A percentile compares a stretch with the other conserved stretches of the same genome.
Evolutionary conservation across 2,888 invertebrate genomes (phyloP).

Genomic region (Abrostola tripartita): DNA sequence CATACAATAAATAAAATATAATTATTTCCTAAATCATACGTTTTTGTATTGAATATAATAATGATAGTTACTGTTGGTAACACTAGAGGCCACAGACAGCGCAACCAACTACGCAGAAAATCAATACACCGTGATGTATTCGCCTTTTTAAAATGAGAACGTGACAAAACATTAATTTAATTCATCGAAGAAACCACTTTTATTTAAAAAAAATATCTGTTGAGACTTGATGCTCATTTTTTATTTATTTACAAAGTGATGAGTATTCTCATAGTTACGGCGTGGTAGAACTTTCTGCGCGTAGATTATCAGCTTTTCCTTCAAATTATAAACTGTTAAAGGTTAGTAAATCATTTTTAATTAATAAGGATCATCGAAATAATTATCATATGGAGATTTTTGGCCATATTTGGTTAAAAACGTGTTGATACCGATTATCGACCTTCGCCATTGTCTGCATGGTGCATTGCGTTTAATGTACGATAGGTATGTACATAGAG

Average conservation of each 20-base stretch:
- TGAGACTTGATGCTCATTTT: slow-evolving; percentile 87
- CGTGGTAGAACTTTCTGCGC: slow-evolving; percentile 87
- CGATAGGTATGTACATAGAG: slow-evolving; percentile 63
- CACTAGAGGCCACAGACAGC: slow-evolving; percentile 53
- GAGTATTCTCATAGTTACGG: slow-evolving; percentile 87
- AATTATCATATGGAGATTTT: slow-evolving; percentile 22
- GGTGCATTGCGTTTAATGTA: slow-evolving; percentile 87
- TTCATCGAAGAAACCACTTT: slow-evolving; percentile 84
- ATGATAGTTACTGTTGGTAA: slow-evolving; percentile 11
- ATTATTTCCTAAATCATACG: too few species aligned
- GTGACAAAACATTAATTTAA: slow-evolving; percentile 85
- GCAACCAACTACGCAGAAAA: slow-evolving; percentile 75
- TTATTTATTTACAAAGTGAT: slow-evolving; percentile 89
- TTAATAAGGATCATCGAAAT: slow-evolving; percentile 33
- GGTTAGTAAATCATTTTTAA: slow-evolving; percentile 75
- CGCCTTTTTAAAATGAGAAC: slow-evolving; percentile 88
- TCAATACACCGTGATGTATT: slow-evolving; percentile 86
- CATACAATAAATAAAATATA: too few species aligned
- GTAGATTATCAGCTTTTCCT: slow-evolving; percentile 81
- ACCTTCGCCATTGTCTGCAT: slow-evolving; percentile 88
- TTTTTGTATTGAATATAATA: neutral
- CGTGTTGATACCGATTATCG: slow-evolving; percentile 76
- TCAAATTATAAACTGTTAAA: slow-evolving; percentile 80
- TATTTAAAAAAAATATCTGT: slow-evolving; percentile 83
- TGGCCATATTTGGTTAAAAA: slow-evolving; percentile 55